Evolutionary conservation across 53 echinoderm and acorn worm genomes (phyloP).

Genomic region (Mesocentrotus franciscanus): DNA sequence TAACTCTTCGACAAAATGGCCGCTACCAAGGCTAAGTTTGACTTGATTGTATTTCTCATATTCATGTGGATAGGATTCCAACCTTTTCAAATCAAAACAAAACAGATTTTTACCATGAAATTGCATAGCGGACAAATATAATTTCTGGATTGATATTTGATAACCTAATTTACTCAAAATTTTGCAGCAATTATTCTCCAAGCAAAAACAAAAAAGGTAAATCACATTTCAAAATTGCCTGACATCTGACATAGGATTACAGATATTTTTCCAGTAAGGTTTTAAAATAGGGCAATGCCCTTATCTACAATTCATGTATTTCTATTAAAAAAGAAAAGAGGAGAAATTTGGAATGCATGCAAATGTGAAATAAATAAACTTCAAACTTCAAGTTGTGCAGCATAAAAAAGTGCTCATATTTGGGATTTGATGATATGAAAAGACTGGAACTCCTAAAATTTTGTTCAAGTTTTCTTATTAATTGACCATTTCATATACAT

Average conservation of each 20-base stretch:
- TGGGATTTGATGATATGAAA: background rate
- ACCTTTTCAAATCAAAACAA: background rate
- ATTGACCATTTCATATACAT: background rate
- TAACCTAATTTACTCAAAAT: background rate
- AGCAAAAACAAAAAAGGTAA: background rate
- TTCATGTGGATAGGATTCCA: background rate
- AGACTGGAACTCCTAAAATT: constrained; percentile 13
- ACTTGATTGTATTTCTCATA: constrained; percentile 19
- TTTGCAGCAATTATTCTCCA: background rate
- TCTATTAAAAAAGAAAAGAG: background rate
- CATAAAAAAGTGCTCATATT: background rate
- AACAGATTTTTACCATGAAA: no score
- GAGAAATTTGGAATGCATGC: background rate
- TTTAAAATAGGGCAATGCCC: background rate
- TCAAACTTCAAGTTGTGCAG: background rate
- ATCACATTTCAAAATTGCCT: background rate
- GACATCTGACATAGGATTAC: background rate
- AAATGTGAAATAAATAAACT: no score
- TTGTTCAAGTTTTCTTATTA: background rate
- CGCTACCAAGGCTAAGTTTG: constrained; percentile 55
- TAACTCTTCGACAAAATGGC: constrained; percentile 58
- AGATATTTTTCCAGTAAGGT: background rate
- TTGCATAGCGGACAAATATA: no score
- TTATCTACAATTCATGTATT: background rate
- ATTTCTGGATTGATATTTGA: background rate